Percentiles rank a stretch among this genome's conserved stretches.
These are phyloP conservation scores for Clunio marinus DNA, from an alignment of 2,888 invertebrate species.

Conservation along the genomic window DNA sequence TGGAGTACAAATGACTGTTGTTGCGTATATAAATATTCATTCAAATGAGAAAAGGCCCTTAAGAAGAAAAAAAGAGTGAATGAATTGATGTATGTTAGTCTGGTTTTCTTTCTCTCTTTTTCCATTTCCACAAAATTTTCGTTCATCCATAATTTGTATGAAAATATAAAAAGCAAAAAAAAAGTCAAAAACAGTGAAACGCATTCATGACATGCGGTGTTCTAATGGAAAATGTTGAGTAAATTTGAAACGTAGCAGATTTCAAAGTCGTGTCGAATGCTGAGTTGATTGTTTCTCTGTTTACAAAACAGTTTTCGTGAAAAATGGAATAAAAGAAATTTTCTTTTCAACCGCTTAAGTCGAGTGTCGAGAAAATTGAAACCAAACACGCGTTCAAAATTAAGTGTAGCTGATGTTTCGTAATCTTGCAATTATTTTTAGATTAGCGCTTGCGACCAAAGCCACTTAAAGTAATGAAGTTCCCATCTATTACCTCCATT, in stretches of 20 bases:
- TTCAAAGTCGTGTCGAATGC: neutral
- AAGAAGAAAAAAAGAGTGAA: neutral
- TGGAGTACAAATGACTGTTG: neutral
- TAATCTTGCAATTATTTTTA: slow-evolving; percentile 29
- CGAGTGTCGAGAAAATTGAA: neutral
- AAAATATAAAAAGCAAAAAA: no score
- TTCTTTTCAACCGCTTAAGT: neutral
- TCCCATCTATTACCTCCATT: neutral
- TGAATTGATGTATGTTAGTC: slow-evolving; percentile 19
- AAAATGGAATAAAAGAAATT: no score
- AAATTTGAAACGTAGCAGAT: no score
- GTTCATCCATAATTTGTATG: no score
- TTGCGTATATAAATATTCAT: slow-evolving; percentile 11
- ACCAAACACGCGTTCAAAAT: neutral
- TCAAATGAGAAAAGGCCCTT: neutral
- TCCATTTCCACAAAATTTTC: neutral
- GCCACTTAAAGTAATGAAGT: slow-evolving; percentile 14
- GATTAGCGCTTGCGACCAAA: slow-evolving; percentile 7
- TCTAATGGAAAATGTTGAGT: no score
- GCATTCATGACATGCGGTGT: slow-evolving; percentile 3
- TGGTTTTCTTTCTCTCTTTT: neutral
- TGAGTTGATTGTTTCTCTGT: neutral
- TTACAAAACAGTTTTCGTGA: neutral
- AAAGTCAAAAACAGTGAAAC: neutral
- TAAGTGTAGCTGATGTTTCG: slow-evolving; percentile 9